Evolutionary conservation across 2,797 vertebrate species (phyloP).

Genomic region (Glossophaga mutica): DNA sequence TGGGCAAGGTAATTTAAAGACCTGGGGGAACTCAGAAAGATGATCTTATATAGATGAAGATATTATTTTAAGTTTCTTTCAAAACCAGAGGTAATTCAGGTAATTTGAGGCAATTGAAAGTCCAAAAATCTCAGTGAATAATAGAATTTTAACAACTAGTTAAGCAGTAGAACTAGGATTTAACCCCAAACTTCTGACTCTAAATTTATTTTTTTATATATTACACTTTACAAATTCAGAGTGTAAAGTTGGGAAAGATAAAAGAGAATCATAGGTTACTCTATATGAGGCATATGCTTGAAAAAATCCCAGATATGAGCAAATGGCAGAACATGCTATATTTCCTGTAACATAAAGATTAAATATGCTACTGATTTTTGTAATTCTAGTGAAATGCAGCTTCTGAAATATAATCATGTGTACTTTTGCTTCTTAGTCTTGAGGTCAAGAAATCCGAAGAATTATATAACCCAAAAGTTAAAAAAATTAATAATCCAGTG

Average conservation of each 20-base stretch:
- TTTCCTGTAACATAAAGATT: conserved; percentile 52
- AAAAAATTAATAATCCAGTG: conserved; percentile 51
- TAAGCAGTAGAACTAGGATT: background rate
- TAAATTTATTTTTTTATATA: background rate
- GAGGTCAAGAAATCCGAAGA: conserved; percentile 32
- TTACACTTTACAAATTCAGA: background rate
- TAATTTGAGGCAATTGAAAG: background rate
- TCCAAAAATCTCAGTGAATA: background rate
- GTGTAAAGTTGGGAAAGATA: background rate
- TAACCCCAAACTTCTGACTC: background rate
- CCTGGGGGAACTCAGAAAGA: background rate
- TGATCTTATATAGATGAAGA: background rate
- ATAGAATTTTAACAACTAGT: background rate
- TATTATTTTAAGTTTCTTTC: background rate
- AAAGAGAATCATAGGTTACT: background rate
- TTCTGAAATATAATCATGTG: conserved; percentile 12
- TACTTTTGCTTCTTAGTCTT: conserved; percentile 24
- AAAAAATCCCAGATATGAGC: conserved; percentile 3
- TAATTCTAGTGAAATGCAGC: conserved; percentile 34
- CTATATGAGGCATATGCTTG: background rate
- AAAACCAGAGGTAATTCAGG: background rate
- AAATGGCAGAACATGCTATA: conserved; percentile 3
- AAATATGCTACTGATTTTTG: conserved; percentile 19
- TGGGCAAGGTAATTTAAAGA: background rate
- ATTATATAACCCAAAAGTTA: conserved; percentile 2